Evolutionary conservation across 2,888 invertebrate genomes (phyloP), one percentile per base, ranked within the genome.

Genomic region (Hypercompe scribonia): DNA sequence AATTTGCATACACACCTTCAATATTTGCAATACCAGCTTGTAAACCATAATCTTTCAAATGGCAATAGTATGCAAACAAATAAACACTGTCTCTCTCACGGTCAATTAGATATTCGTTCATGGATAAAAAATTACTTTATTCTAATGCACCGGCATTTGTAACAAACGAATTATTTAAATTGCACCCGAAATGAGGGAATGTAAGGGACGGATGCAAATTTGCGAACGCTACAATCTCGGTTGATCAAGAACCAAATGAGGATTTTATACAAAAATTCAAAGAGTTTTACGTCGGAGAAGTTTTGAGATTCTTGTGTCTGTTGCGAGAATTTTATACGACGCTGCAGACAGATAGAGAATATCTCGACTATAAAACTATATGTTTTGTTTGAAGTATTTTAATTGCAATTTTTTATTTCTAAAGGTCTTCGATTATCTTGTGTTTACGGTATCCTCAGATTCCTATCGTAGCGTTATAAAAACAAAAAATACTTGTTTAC

Each of bases 151-250:
- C 74, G 81, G 87, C 91, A 91, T 93, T 94, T 92, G 92, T 93
- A 91, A 93, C 81, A 86, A 85, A 87, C 83, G 87, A 94, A 93
- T 94, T 94, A 94, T 95, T 95, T 89, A 94, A 94, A 95, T 94
- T 90, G 87, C 84, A 80, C 77, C 85, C 83, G 81, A 87, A 88
- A 86, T 87, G 79, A 79, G 78, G 76, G 81, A 84, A 84, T 84
- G 85, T 81, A 81, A 84, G 88, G 88, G 90, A 87, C 84, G 87
- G 84, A 94, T 94, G 94, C 92, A 93, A 94, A 94, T 93, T 88
- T 84, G 85, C 87, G 86, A 84, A 84, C 85, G 84, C 87, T 83
- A 88, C 90, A 91, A 93, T 94, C 93, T 90, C 88, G 78, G 88
- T 88, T 90, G 91, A 92, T 92, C 91, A 90, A 90, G 84, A 89